Percentiles rank a stretch among this genome's conserved stretches.
Conservation (phyloP, 2,888 invertebrate genomes). For the Temnothorax unifasciatus region DNA sequence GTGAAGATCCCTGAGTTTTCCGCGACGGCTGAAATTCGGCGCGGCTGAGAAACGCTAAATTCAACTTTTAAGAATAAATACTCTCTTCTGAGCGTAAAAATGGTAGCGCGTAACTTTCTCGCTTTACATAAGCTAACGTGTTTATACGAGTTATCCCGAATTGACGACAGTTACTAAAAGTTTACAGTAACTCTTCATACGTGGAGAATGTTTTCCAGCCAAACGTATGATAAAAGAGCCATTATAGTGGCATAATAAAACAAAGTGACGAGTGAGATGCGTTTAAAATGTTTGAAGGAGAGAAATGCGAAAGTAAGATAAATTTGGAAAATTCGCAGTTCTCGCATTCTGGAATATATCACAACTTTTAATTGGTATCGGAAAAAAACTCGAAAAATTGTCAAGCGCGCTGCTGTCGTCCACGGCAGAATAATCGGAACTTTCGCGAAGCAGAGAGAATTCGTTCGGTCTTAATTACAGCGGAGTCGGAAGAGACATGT, state of each 20-base stretch:
- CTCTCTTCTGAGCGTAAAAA: neutral
- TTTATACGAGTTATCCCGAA: constrained; percentile 12
- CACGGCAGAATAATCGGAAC: constrained; percentile 70
- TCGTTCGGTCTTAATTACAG: constrained; percentile 65
- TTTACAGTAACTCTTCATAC: neutral
- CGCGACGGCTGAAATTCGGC: neutral
- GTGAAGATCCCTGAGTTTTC: neutral
- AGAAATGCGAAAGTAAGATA: neutral
- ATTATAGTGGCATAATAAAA: neutral
- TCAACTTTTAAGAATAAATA: neutral
- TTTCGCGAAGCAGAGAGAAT: constrained; percentile 62
- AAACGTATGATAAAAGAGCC: neutral
- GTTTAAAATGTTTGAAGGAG: neutral
- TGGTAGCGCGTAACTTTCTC: neutral
- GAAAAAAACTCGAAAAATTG: neutral
- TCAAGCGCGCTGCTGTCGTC: neutral
- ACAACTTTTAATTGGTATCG: neutral
- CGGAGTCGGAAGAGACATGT: constrained; percentile 26
- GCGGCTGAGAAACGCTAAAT: neutral
- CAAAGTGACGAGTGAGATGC: neutral
- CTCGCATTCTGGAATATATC: neutral
- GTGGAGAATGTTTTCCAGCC: neutral
- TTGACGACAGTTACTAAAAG: constrained; percentile 11
- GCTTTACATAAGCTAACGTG: neutral
- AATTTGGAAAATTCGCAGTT: neutral